Evolutionary conservation across 1,140 invertebrate species (phyloP).

Genomic region (Cydia fagiglandana): DNA sequence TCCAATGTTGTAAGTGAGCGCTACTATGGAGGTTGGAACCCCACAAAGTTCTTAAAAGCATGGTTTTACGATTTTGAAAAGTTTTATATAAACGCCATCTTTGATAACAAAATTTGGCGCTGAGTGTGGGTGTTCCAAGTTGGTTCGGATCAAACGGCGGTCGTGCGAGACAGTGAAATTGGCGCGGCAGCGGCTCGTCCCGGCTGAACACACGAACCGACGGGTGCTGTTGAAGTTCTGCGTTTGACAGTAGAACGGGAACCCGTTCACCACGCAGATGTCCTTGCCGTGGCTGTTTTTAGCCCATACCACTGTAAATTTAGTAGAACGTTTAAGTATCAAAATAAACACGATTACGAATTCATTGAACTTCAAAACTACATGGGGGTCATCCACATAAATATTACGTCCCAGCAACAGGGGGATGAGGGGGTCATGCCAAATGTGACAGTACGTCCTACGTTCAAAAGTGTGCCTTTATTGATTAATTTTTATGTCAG

Average conservation of each 20-base stretch:
- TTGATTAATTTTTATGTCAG: background rate
- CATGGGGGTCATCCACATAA: too few relatives aligned
- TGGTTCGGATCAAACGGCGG: background rate
- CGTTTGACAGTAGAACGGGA: conserved; percentile 47
- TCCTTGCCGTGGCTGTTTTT: conserved; percentile 44
- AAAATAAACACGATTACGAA: background rate
- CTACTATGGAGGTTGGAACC: too few relatives aligned
- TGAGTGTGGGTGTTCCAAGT: conserved; percentile 30
- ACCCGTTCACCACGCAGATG: conserved; percentile 49
- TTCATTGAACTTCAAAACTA: background rate
- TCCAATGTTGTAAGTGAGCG: too few relatives aligned
- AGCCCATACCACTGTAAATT: conserved; percentile 41
- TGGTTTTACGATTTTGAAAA: background rate
- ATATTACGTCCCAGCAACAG: too few relatives aligned
- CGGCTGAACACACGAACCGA: conserved; percentile 30
- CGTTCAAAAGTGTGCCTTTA: too few relatives aligned
- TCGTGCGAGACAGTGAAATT: background rate
- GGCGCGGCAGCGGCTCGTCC: background rate
- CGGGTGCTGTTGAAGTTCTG: conserved; percentile 5
- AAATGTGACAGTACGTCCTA: too few relatives aligned
- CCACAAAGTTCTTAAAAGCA: too few relatives aligned
- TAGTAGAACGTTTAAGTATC: background rate
- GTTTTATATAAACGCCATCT: conserved; percentile 17
- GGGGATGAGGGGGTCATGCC: too few relatives aligned
- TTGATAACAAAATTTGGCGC: conserved; percentile 14